A percentile compares a stretch with the other conserved stretches of the same genome.
phyloP scores from a whole-genome alignment of 2,113 vertebrate species.

The Onychostoma macrolepis region DNA sequence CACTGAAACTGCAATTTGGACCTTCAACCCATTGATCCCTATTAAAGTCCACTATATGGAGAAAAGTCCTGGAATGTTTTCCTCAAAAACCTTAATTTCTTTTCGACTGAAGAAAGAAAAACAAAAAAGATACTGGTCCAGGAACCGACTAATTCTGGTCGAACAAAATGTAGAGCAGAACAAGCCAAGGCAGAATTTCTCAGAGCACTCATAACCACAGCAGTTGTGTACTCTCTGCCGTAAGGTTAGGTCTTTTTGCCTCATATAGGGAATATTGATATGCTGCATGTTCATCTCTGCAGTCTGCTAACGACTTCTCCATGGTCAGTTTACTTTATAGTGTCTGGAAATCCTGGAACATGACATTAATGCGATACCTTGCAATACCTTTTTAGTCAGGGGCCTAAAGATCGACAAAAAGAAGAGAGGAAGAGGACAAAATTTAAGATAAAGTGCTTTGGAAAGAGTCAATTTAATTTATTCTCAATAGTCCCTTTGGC shows the following conservation, averaged over 20 bases:
- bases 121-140: not conserved
- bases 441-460: slow-evolving; percentile 42
- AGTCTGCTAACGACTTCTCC: not conserved
- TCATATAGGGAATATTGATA: slow-evolving; percentile 5
- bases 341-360: not conserved
- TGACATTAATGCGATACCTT: not conserved
- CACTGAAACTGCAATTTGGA: no score
- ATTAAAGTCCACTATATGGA: no score
- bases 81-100: no score
- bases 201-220: not conserved
- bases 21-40: no score
- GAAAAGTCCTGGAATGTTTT: no score
- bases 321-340: not conserved
- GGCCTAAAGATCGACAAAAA: not conserved
- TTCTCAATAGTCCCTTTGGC: slow-evolving; percentile 40
- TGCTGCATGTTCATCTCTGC: not conserved
- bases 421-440: not conserved
- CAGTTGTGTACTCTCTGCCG: not conserved
- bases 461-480: slow-evolving; percentile 50
- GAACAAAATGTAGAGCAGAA: no score
- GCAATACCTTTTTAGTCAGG: not conserved
- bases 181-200: not conserved
- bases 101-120: no score
- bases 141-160: not conserved
- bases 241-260: not conserved